Conservation (phyloP, 2,113 vertebrate species). For the Varanus salvator region DNA sequence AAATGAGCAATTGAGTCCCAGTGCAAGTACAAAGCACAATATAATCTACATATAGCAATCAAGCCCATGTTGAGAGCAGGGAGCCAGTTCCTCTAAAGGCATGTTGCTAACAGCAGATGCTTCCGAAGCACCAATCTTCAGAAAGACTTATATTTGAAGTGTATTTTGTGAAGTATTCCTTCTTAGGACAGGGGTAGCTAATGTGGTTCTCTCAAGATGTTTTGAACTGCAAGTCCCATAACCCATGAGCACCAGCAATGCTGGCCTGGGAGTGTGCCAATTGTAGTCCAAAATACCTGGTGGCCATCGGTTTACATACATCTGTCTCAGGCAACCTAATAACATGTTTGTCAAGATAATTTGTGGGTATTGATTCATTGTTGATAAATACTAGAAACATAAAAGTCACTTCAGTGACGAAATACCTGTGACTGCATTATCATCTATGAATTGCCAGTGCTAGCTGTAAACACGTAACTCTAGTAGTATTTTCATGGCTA, state of each 20-base stretch:
- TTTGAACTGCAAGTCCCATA: too few species aligned
- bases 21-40: background rate
- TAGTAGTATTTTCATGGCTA: slow-evolving; percentile 48
- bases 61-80: background rate
- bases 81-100: background rate
- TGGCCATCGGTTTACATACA: too few species aligned
- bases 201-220: background rate
- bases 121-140: background rate
- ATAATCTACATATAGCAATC: background rate
- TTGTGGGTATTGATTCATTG: slow-evolving; percentile 40
- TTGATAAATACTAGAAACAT: slow-evolving; percentile 32
- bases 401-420: slow-evolving; percentile 50
- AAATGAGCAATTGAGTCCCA: background rate
- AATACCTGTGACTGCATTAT: slow-evolving; percentile 10
- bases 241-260: too few species aligned
- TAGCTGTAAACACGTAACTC: slow-evolving; percentile 60
- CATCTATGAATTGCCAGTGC: slow-evolving; percentile 57
- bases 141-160: background rate
- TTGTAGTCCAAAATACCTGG: too few species aligned
- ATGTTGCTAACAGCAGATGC: background rate
- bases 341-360: slow-evolving; percentile 5
- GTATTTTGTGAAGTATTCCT: background rate
- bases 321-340: background rate
- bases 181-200: background rate
- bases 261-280: too few species aligned